Percentiles rank a stretch among this genome's conserved stretches.
Evolutionary conservation across 2,797 vertebrate genomes (phyloP).

Genomic region (Labroides dimidiatus): DNA sequence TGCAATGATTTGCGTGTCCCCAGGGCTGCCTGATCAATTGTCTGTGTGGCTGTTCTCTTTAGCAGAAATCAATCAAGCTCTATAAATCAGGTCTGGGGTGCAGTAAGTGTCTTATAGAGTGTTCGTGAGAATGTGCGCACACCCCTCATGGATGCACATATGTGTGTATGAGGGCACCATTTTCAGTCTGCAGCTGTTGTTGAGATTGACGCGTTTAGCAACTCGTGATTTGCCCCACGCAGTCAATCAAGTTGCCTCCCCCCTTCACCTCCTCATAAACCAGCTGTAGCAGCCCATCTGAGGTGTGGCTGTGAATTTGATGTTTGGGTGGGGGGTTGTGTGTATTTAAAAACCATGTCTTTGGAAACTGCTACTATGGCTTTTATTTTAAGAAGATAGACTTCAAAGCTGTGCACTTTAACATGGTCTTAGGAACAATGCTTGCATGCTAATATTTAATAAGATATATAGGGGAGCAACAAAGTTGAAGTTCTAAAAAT

Average conservation of each 20-base stretch:
- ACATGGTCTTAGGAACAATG: not conserved
- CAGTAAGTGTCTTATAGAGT: constrained; percentile 9
- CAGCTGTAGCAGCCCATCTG: constrained; percentile 70
- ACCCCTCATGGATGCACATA: constrained; percentile 1
- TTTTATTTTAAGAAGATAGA: not conserved
- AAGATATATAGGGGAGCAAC: too few relatives aligned
- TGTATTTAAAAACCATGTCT: too few relatives aligned
- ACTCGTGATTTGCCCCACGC: constrained; percentile 60
- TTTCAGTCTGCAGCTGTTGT: constrained; percentile 75
- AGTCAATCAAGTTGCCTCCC: constrained; percentile 56
- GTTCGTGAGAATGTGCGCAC: constrained; percentile 6
- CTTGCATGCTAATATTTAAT: not conserved
- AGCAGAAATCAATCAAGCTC: constrained; percentile 69
- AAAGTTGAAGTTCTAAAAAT: too few relatives aligned
- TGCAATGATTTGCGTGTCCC: constrained; percentile 53
- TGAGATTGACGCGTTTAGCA: constrained; percentile 67
- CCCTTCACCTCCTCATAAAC: constrained; percentile 56
- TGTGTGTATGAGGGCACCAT: constrained; percentile 8
- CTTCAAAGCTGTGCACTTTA: not conserved
- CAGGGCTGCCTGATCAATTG: constrained; percentile 63
- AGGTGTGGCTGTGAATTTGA: constrained; percentile 16
- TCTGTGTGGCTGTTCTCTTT: constrained; percentile 54
- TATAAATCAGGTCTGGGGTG: constrained; percentile 35
- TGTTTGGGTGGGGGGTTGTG: not conserved
- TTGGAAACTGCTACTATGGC: too few relatives aligned